Percentiles rank a stretch among this genome's conserved stretches.
phyloP scores from a whole-genome alignment of 2,113 vertebrate species.

The Piaya cayana region DNA sequence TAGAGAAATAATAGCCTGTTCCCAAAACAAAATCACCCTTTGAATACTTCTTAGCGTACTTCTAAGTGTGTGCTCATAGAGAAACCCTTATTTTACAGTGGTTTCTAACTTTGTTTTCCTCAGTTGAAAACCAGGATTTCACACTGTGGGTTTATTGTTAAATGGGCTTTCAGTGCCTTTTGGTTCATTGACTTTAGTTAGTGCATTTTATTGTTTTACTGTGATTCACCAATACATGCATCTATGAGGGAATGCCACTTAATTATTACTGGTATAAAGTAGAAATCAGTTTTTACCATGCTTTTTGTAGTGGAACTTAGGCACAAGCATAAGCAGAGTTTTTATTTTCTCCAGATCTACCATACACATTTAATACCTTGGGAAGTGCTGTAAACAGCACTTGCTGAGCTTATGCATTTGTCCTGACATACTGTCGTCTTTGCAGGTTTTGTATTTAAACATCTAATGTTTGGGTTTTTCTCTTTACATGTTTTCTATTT shows the following conservation, averaged over 20 bases:
- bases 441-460: not conserved
- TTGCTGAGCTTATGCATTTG: not conserved
- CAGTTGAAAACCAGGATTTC: not conserved
- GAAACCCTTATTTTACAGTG: not conserved
- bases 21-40: not conserved
- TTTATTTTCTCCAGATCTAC: not conserved
- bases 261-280: not conserved
- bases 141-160: not conserved
- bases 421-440: not conserved
- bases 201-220: not conserved
- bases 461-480: not conserved
- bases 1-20: not conserved
- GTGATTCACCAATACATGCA: not conserved
- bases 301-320: not conserved
- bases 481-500: not conserved
- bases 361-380: not conserved
- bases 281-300: not conserved
- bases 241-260: not conserved
- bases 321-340: not conserved
- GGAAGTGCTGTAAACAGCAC: not conserved
- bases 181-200: not conserved
- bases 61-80: not conserved
- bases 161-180: not conserved
- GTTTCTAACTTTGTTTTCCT: not conserved
- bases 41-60: not conserved